phyloP scores from a whole-genome alignment of 2,113 vertebrate species.

The Channa argus region DNA sequence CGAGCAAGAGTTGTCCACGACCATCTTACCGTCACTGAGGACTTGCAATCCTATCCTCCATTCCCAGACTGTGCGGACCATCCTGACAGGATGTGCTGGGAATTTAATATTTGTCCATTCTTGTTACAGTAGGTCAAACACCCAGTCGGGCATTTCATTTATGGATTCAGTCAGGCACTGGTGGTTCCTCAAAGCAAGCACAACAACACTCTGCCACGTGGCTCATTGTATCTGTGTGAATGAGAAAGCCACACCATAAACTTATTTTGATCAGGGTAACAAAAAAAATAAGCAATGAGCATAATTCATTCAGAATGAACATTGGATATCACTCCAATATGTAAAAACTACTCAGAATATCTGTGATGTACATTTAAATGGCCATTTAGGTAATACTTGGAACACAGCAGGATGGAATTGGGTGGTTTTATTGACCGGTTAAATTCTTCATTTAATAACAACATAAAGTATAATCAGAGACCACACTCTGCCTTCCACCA shows the following conservation, averaged over 20 bases:
- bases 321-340: neutral
- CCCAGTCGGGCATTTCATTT: neutral
- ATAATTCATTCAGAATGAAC: neutral
- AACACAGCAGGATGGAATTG: neutral
- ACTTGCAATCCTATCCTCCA: neutral
- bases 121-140: neutral
- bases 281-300: neutral
- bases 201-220: neutral
- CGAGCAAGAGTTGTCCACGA: neutral
- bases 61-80: neutral
- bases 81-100: neutral
- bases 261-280: neutral
- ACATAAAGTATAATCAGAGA: neutral
- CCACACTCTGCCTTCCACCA: neutral
- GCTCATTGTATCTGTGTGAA: slow-evolving; percentile 15
- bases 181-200: slow-evolving; percentile 32
- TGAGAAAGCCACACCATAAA: fast-evolving
- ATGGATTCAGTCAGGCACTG: slow-evolving; percentile 48
- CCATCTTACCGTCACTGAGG: slow-evolving; percentile 18
- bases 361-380: neutral
- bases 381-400: neutral
- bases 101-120: neutral
- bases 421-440: neutral
- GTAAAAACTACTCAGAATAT: too few relatives aligned
- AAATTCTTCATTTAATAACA: neutral